phyloP scores from a whole-genome alignment of 1,140 invertebrate genomes.

The Saxidomus purpurata region DNA sequence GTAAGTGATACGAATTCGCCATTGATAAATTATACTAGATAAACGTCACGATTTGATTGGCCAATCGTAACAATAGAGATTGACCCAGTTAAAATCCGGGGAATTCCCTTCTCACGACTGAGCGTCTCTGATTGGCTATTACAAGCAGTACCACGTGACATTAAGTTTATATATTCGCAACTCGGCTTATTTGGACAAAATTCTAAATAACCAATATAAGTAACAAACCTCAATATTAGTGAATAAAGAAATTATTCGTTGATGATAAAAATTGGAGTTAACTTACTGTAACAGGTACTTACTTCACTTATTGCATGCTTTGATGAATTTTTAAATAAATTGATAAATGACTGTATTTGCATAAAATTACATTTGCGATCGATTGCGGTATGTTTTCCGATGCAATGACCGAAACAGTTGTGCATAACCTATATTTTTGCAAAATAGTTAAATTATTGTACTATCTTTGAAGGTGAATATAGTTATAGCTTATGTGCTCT shows the following conservation, averaged over 20 bases:
- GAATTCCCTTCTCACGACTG: constrained; percentile 36
- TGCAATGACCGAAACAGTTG: not conserved
- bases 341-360: not conserved
- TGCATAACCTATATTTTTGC: too few species aligned
- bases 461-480: too few species aligned
- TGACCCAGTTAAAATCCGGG: constrained; percentile 40
- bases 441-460: too few species aligned
- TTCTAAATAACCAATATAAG: constrained; percentile 5
- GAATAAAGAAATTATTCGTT: not conserved
- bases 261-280: not conserved
- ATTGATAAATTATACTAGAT: constrained; percentile 32
- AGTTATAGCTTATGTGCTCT: too few species aligned
- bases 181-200: not conserved
- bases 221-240: not conserved
- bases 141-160: constrained; percentile 12
- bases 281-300: not conserved
- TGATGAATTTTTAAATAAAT: not conserved
- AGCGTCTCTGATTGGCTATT: not conserved
- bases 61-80: constrained; percentile 16
- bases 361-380: not conserved
- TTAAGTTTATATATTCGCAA: not conserved
- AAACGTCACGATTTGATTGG: not conserved
- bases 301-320: not conserved
- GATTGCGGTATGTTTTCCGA: not conserved
- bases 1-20: not conserved